Percentiles rank a stretch among this genome's conserved stretches.
phyloP scores from a whole-genome alignment of 2,113 vertebrate genomes.

The Chaetodon trifascialis region DNA sequence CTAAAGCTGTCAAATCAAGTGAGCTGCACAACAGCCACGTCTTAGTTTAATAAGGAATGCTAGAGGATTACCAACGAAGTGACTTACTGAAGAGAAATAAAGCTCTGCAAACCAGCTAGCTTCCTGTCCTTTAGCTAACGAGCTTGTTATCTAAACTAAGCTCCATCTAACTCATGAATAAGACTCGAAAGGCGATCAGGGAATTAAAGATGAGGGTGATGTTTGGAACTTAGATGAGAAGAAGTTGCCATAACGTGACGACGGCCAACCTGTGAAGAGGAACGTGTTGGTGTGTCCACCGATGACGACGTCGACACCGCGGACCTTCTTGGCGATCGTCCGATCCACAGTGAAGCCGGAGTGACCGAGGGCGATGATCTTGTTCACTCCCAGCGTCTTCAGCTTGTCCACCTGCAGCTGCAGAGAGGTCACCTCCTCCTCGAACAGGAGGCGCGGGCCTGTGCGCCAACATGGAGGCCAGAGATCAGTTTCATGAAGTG shows the following conservation, averaged over 20 bases:
- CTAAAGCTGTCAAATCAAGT: too few species aligned
- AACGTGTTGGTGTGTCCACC: constrained; percentile 97
- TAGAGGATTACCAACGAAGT: too few species aligned
- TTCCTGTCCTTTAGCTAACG: too few species aligned
- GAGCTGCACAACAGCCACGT: too few species aligned
- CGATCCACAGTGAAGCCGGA: constrained; percentile 91
- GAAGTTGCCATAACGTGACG: background rate
- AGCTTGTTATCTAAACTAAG: too few species aligned
- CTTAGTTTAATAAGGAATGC: too few species aligned
- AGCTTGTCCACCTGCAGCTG: constrained; percentile 90
- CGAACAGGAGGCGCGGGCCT: constrained; percentile 88
- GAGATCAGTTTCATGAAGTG: too few species aligned
- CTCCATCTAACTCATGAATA: too few species aligned
- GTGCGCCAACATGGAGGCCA: background rate
- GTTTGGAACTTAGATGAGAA: background rate
- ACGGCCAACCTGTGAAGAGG: constrained; percentile 86
- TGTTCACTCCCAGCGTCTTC: constrained; percentile 86
- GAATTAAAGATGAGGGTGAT: background rate
- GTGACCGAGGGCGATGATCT: constrained; percentile 95
- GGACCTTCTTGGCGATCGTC: constrained; percentile 89
- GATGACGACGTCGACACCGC: constrained; percentile 92
- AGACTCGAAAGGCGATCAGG: too few species aligned
- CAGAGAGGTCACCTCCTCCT: constrained; percentile 89
- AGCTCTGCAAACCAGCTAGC: too few species aligned
- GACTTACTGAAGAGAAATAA: too few species aligned